Percentiles rank a stretch among this genome's conserved stretches.
Evolutionary conservation across 2,113 vertebrate species (phyloP).

Genomic region (Coregonus clupeaformis): DNA sequence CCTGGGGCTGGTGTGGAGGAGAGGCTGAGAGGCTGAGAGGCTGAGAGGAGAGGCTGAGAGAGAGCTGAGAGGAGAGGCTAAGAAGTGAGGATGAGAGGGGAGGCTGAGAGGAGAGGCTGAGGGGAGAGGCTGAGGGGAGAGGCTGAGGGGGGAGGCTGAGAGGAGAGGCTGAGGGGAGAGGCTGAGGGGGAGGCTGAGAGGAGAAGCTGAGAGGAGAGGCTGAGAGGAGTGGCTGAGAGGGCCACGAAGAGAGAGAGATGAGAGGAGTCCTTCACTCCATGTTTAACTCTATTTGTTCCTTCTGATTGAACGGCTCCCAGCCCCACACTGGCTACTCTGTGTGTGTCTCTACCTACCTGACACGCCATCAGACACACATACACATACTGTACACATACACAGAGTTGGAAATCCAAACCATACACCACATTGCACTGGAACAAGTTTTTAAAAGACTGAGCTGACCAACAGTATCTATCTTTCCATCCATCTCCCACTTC

Average conservation of each 20-base stretch:
- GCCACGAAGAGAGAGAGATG: neutral
- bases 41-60: no score
- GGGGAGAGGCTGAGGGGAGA: no score
- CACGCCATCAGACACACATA: no score
- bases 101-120: no score
- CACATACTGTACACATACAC: neutral
- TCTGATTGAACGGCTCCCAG: slow-evolving; percentile 4
- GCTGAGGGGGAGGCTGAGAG: no score
- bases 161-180: no score
- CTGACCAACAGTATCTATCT: slow-evolving; percentile 25
- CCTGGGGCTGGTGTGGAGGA: neutral
- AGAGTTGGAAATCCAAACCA: neutral
- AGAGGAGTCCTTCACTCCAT: slow-evolving; percentile 1
- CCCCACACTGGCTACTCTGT: neutral
- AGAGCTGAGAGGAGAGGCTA: no score
- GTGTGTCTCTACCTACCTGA: neutral
- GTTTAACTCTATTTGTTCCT: slow-evolving; percentile 4
- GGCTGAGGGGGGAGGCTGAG: no score
- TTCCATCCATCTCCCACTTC: slow-evolving; percentile 6
- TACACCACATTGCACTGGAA: no score
- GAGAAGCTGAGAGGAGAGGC: no score
- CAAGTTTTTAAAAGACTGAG: neutral
- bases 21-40: neutral
- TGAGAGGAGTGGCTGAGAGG: no score
- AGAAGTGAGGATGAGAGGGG: no score